Percentiles rank a stretch among this genome's conserved stretches.
Evolutionary conservation across 2,113 vertebrate genomes (phyloP).

Genomic region (Ursus arctos): DNA sequence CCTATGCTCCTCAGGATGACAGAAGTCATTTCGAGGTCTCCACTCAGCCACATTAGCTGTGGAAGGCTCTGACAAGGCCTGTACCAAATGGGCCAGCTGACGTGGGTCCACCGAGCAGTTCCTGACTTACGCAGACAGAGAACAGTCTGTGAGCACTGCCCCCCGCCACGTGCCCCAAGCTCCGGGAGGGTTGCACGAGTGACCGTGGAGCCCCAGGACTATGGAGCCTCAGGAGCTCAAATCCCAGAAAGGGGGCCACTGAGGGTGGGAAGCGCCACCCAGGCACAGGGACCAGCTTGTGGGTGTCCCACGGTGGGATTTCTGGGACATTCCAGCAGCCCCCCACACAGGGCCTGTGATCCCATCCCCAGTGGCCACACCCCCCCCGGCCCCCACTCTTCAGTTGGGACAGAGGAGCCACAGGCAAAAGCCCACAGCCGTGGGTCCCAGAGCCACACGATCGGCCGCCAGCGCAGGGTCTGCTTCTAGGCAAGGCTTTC

Average conservation of each 20-base stretch:
- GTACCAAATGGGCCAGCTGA: not conserved
- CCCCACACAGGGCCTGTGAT: not conserved
- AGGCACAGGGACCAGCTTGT: not conserved
- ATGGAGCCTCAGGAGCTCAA: not conserved
- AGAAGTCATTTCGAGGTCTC: not conserved
- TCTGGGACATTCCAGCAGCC: not conserved
- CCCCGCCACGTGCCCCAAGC: not conserved
- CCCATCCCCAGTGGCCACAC: too few relatives aligned
- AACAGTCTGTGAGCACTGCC: not conserved
- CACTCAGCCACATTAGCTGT: not conserved
- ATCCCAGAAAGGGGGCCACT: not conserved
- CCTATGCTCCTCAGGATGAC: too few relatives aligned
- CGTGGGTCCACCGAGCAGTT: not conserved
- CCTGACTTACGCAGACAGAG: not conserved
- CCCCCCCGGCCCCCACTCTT: too few relatives aligned
- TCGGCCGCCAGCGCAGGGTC: too few relatives aligned
- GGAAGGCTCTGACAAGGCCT: not conserved
- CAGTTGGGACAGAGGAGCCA: not conserved
- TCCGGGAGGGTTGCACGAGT: too few relatives aligned
- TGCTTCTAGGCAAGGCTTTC: not conserved
- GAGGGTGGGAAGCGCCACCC: not conserved
- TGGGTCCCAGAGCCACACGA: too few relatives aligned
- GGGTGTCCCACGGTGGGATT: too few relatives aligned
- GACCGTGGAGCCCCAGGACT: not conserved
- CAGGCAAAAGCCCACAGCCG: not conserved